Conservation (phyloP, 2,797 vertebrate species). For the Hydrophis major region DNA sequence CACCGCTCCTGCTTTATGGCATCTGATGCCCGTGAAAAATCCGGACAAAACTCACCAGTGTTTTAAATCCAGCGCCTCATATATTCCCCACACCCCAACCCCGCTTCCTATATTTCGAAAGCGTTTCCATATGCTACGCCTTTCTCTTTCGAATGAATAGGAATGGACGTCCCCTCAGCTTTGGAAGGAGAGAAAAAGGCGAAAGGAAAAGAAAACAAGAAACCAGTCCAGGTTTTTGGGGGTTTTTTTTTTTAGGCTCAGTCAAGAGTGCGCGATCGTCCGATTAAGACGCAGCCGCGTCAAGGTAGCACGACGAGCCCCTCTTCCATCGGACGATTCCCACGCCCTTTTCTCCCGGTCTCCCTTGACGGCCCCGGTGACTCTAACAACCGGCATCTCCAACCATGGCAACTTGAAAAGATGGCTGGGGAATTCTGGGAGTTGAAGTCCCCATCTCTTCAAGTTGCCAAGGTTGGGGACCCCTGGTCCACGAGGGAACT, state of each 20-base stretch:
- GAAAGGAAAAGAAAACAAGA: too few species aligned
- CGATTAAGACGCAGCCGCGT: neutral
- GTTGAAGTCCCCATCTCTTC: neutral
- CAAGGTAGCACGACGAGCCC: neutral
- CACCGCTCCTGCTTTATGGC: neutral
- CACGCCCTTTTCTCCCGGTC: neutral
- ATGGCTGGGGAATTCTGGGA: neutral
- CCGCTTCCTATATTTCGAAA: neutral
- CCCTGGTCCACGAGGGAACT: neutral
- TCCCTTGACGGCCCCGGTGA: neutral
- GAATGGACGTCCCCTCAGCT: neutral
- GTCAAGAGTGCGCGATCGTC: too few species aligned
- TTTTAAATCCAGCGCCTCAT: neutral
- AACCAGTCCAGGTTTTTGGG: neutral
- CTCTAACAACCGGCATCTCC: neutral
- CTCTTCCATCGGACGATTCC: too few species aligned
- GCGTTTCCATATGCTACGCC: too few species aligned
- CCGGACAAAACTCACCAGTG: neutral
- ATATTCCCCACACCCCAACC: neutral
- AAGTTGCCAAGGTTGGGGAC: neutral
- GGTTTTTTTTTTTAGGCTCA: neutral
- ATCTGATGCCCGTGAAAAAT: neutral
- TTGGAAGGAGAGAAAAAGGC: neutral
- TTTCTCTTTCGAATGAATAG: neutral
- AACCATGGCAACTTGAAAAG: neutral